phyloP scores from a whole-genome alignment of 2,113 vertebrate species.

The Perognathus longimembris region DNA sequence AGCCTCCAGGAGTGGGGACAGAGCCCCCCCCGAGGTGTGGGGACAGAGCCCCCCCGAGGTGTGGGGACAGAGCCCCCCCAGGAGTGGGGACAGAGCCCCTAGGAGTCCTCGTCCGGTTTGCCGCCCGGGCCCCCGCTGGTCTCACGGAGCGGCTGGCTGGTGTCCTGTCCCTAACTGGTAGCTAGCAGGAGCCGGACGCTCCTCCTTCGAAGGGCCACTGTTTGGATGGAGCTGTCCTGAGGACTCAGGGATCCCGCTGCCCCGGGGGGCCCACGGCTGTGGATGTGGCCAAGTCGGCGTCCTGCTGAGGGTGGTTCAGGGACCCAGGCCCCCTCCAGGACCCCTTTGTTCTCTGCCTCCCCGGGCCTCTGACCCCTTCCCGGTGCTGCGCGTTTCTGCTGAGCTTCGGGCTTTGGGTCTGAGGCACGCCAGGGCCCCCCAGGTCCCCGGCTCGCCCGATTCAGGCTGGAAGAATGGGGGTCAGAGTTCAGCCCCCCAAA shows the following conservation, averaged over 20 bases:
- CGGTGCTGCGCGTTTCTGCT: constrained; percentile 61
- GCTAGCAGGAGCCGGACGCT: no score
- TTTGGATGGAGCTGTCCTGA: neutral
- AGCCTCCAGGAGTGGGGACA: no score
- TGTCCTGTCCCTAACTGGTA: no score
- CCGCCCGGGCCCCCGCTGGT: no score
- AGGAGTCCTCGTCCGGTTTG: no score
- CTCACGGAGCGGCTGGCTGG: no score
- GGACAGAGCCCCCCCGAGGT: no score
- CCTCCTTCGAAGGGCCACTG: neutral
- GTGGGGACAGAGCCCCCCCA: no score
- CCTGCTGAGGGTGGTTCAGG: neutral
- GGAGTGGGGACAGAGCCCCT: no score
- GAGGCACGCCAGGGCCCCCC: constrained; percentile 15
- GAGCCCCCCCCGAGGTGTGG: no score
- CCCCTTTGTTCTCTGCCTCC: constrained; percentile 62
- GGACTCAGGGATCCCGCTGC: neutral
- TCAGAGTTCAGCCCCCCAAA: constrained; percentile 78
- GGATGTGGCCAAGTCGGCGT: no score
- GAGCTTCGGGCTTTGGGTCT: constrained; percentile 58
- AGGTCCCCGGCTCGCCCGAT: neutral
- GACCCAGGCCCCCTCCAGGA: neutral
- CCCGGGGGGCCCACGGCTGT: neutral
- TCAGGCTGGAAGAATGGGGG: constrained; percentile 75
- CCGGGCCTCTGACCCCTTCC: constrained; percentile 51